These are phyloP conservation scores for Axea sp. DNA, from an alignment of 2,888 invertebrate species.

Conservation along the genomic window DNA sequence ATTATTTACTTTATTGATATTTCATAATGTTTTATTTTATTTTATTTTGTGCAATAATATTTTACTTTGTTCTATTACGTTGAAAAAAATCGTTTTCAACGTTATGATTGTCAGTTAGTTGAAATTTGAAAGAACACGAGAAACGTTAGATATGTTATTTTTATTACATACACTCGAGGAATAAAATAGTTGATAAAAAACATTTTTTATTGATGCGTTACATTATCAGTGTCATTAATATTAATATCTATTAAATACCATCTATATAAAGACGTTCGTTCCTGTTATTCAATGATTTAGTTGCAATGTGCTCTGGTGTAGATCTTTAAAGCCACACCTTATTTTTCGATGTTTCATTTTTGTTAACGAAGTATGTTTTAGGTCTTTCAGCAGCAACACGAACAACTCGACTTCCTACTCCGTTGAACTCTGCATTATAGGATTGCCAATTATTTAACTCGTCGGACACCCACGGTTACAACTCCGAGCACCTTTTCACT, in stretches of 20 bases:
- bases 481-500: conserved; percentile 46
- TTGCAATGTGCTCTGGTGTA: conserved; percentile 9
- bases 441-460: conserved; percentile 58
- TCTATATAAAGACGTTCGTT: conserved; percentile 38
- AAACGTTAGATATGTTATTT: too few relatives aligned
- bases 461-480: conserved; percentile 53
- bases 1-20: too few relatives aligned
- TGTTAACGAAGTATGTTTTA: conserved; percentile 44
- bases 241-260: conserved; percentile 32
- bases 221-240: too few relatives aligned
- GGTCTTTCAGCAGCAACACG: conserved; percentile 50
- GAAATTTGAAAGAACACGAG: too few relatives aligned
- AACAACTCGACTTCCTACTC: conserved; percentile 55
- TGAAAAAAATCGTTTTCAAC: too few relatives aligned
- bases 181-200: too few relatives aligned
- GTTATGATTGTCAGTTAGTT: too few relatives aligned
- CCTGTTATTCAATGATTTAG: conserved; percentile 44
- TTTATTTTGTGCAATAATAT: too few relatives aligned
- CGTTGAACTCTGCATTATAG: conserved; percentile 52
- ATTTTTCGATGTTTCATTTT: conserved; percentile 47
- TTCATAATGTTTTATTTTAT: too few relatives aligned
- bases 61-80: too few relatives aligned
- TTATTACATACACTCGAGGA: too few relatives aligned
- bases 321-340: conserved; percentile 36
- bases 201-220: too few relatives aligned